These are phyloP conservation scores for Acipenser ruthenus DNA, from an alignment of 2,797 vertebrate species.

Conservation along the genomic window DNA sequence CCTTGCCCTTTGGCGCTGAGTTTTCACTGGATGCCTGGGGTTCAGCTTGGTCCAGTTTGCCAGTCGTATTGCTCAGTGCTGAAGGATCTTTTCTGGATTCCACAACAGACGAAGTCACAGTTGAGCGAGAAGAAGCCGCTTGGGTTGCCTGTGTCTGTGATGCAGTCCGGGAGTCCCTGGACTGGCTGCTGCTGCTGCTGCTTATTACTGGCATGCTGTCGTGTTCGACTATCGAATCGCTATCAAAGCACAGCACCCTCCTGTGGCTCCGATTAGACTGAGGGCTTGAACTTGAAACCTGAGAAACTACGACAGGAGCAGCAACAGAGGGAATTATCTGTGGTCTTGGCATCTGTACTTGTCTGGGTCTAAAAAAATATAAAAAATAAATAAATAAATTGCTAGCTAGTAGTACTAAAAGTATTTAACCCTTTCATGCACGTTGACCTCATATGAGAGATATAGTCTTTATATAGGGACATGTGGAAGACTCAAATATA, in stretches of 20 bases:
- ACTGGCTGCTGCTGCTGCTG: background rate
- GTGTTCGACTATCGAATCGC: background rate
- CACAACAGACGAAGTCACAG: slow-evolving; percentile 8
- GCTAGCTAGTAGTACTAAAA: too few relatives aligned
- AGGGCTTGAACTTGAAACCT: slow-evolving; percentile 29
- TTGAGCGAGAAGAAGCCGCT: slow-evolving; percentile 8
- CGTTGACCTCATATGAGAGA: too few relatives aligned
- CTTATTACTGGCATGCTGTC: background rate
- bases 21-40: slow-evolving; percentile 38
- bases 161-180: slow-evolving; percentile 17
- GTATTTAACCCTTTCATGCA: too few relatives aligned
- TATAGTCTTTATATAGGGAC: too few relatives aligned
- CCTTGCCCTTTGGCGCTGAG: slow-evolving; percentile 49
- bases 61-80: background rate
- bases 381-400: background rate
- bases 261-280: slow-evolving; percentile 61
- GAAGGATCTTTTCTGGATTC: slow-evolving; percentile 26
- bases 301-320: background rate
- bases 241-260: slow-evolving; percentile 85
- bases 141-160: slow-evolving; percentile 16
- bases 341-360: slow-evolving; percentile 10
- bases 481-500: too few relatives aligned
- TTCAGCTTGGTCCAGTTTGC: slow-evolving; percentile 16
- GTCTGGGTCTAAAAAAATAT: background rate
- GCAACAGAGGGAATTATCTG: background rate